Percentiles rank a stretch among this genome's conserved stretches.
These are phyloP conservation scores for Agelaius phoeniceus DNA, from an alignment of 2,113 vertebrate species.

Conservation along the genomic window DNA sequence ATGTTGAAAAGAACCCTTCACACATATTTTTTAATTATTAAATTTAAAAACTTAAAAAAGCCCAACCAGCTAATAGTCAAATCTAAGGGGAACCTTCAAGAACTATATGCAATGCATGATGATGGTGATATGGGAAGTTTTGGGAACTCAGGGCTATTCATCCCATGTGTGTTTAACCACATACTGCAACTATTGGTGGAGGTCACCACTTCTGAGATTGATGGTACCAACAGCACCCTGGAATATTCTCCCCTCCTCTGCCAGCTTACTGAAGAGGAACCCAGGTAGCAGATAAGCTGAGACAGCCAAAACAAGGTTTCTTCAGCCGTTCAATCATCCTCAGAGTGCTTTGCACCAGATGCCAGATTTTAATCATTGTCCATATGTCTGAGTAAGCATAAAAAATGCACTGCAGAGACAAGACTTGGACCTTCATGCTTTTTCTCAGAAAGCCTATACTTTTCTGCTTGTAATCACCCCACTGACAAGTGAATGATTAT, in stretches of 20 bases:
- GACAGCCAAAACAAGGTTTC: background rate
- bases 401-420: background rate
- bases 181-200: background rate
- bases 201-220: background rate
- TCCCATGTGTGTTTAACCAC: background rate
- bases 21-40: background rate
- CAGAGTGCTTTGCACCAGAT: background rate
- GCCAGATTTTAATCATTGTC: background rate
- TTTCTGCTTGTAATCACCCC: background rate
- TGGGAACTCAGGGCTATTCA: background rate
- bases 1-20: background rate
- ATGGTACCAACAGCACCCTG: background rate
- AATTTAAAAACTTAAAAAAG: background rate
- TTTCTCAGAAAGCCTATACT: background rate
- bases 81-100: background rate
- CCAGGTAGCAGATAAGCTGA: background rate
- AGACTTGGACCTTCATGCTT: background rate
- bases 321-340: background rate
- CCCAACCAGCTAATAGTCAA: background rate
- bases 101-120: fast-evolving
- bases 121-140: background rate
- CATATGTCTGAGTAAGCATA: background rate
- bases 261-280: background rate
- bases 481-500: background rate
- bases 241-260: background rate